Conservation (phyloP, 2,113 vertebrate species). For the Suncus etruscus region DNA sequence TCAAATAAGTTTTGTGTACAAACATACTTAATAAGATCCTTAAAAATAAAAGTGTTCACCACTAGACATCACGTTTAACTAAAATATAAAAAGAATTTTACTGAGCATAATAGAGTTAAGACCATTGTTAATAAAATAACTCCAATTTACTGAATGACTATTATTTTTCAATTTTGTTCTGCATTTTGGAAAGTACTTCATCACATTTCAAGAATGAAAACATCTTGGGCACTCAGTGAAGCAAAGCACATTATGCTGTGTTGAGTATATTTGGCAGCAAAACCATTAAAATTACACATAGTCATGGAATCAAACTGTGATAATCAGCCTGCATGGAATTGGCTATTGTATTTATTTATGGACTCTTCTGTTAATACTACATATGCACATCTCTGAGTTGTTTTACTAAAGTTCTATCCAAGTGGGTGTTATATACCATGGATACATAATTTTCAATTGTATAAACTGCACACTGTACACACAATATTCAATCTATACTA, state of each 20-base stretch:
- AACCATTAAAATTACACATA: conserved; percentile 56
- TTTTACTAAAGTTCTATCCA: conserved; percentile 36
- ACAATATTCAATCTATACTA: conserved; percentile 9
- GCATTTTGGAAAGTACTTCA: conserved; percentile 33
- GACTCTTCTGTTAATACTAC: conserved; percentile 13
- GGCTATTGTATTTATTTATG: conserved; percentile 51
- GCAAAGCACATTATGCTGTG: conserved; percentile 22
- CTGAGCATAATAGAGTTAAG: neutral
- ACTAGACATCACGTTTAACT: neutral
- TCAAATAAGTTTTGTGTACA: neutral
- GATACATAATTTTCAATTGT: neutral
- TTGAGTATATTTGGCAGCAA: conserved; percentile 18
- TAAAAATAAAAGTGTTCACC: neutral
- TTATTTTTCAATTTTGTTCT: conserved; percentile 18
- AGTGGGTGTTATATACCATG: neutral
- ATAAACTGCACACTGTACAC: neutral
- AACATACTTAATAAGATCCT: neutral
- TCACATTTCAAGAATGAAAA: conserved; percentile 56
- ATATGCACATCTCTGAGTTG: neutral
- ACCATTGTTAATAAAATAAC: neutral
- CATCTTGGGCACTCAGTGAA: conserved; percentile 60
- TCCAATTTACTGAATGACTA: conserved; percentile 6
- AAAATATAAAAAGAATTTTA: neutral
- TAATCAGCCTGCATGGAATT: conserved; percentile 40
- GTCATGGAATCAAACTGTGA: conserved; percentile 54